phyloP scores from a whole-genome alignment of 2,113 vertebrate species.

The Verasper variegatus region DNA sequence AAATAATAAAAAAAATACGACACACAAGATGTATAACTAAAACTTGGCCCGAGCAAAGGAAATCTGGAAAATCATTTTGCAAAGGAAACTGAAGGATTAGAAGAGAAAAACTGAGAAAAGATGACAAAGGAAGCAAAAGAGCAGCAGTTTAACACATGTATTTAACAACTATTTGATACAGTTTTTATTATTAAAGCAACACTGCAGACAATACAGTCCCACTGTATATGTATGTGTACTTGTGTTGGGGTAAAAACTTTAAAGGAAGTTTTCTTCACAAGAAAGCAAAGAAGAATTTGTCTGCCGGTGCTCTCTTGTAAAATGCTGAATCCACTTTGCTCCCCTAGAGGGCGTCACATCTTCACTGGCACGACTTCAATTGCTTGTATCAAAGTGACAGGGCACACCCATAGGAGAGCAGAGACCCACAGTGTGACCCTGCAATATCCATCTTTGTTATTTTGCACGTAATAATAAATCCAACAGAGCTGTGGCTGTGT shows the following conservation, averaged over 20 bases:
- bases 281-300: background rate
- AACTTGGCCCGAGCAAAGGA: slow-evolving; percentile 30
- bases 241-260: background rate
- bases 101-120: slow-evolving; percentile 9
- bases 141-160: slow-evolving; percentile 19
- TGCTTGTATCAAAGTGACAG: background rate
- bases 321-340: slow-evolving; percentile 30
- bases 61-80: slow-evolving; percentile 13
- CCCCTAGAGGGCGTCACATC: slow-evolving; percentile 72
- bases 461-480: background rate
- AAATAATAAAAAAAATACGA: slow-evolving; percentile 48
- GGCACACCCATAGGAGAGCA: slow-evolving; percentile 25
- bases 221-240: no score
- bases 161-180: background rate
- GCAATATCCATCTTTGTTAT: slow-evolving; percentile 14
- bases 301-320: background rate
- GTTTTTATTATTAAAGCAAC: slow-evolving; percentile 9
- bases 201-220: background rate
- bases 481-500: background rate
- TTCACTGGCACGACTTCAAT: slow-evolving; percentile 11
- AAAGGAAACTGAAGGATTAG: background rate
- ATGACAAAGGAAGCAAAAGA: slow-evolving; percentile 18
- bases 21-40: slow-evolving; percentile 52
- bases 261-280: background rate
- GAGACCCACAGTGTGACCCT: slow-evolving; percentile 3